A percentile compares a stretch with the other conserved stretches of the same genome.
Conservation (phyloP, 2,113 vertebrate genomes). For the Ailurus styani region DNA sequence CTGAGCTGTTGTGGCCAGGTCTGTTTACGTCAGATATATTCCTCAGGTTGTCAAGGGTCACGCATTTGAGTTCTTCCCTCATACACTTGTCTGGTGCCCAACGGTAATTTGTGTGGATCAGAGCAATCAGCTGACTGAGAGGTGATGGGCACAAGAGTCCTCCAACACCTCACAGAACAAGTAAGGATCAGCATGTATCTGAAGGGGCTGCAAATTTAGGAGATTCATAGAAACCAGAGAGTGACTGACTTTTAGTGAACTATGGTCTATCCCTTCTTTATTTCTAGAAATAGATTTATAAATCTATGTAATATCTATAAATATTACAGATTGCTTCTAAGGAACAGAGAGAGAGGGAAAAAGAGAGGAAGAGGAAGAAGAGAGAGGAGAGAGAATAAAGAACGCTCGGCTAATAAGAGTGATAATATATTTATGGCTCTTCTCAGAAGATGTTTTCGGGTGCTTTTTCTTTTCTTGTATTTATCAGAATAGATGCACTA, state of each 20-base stretch:
- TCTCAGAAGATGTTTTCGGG: conserved; percentile 3
- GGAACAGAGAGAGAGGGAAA: neutral
- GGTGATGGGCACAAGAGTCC: neutral
- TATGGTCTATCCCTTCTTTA: neutral
- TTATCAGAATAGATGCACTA: conserved; percentile 59
- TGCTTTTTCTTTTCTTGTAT: neutral
- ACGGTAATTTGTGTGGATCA: neutral
- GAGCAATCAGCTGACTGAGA: neutral
- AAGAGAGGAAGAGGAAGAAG: neutral
- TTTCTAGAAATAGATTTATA: neutral
- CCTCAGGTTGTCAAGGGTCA: neutral
- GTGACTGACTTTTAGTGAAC: neutral
- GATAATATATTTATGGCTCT: conserved; percentile 15
- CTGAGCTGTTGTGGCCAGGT: neutral
- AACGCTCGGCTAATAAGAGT: neutral
- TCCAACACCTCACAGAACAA: neutral
- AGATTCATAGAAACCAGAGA: neutral
- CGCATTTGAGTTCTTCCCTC: neutral
- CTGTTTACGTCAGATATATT: neutral
- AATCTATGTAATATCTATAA: neutral
- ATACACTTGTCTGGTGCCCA: neutral
- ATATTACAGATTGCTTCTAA: conserved; percentile 9
- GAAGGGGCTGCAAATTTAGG: neutral
- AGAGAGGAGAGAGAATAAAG: neutral
- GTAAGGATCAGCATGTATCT: neutral